A percentile compares a stretch with the other conserved stretches of the same genome.
phyloP scores from a whole-genome alignment of 2,888 invertebrate genomes.

The Nudaria mundana region DNA sequence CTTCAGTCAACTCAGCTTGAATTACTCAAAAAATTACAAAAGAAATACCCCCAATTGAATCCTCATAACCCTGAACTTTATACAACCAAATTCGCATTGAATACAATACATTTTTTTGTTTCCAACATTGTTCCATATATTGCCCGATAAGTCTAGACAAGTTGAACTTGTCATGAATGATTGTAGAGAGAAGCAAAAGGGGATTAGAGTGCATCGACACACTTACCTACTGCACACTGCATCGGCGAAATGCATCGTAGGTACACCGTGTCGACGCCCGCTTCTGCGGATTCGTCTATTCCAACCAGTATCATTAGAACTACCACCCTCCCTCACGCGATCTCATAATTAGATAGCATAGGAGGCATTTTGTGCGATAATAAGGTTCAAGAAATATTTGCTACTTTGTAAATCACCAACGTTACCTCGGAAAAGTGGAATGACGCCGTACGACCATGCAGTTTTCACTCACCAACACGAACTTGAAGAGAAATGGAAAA shows the following conservation, averaged over 20 bases:
- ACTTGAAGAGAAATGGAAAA: slow-evolving; percentile 68
- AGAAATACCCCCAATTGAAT: no score
- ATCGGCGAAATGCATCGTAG: slow-evolving; percentile 71
- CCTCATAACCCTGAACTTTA: no score
- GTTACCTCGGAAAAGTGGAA: slow-evolving; percentile 78
- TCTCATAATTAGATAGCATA: slow-evolving; percentile 26
- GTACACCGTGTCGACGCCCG: slow-evolving; percentile 55
- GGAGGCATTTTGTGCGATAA: slow-evolving; percentile 35
- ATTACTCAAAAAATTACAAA: no score
- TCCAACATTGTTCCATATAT: slow-evolving; percentile 40
- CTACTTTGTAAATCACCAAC: slow-evolving; percentile 62
- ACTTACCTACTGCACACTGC: slow-evolving; percentile 78
- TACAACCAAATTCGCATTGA: no score
- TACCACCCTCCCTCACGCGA: slow-evolving; percentile 32
- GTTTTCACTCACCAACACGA: slow-evolving; percentile 75
- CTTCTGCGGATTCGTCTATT: slow-evolving; percentile 54
- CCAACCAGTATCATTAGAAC: slow-evolving; percentile 54
- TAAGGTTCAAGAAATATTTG: slow-evolving; percentile 50
- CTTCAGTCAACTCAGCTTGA: no score
- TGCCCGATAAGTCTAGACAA: slow-evolving; percentile 47
- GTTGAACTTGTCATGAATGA: slow-evolving; percentile 72
- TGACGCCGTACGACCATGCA: slow-evolving; percentile 72
- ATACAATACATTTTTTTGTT: slow-evolving; percentile 29
- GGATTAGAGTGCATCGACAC: slow-evolving; percentile 77
- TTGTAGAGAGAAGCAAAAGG: slow-evolving; percentile 64